Conservation (phyloP, 92 coral and sea anemone species). For the Zoanthus sociatus region DNA sequence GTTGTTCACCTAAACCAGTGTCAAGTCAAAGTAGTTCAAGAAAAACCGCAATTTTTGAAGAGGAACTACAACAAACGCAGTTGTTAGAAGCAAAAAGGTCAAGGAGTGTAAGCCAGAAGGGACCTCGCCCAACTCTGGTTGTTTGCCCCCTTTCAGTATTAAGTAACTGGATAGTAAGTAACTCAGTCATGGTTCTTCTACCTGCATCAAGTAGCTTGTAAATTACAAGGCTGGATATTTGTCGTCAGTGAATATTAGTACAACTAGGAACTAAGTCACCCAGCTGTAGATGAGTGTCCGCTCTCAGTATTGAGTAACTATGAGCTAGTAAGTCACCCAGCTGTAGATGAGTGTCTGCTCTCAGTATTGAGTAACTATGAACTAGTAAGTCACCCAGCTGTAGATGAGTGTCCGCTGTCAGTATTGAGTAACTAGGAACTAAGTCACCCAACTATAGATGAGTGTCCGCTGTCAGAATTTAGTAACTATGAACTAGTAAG, state of each 20-base stretch:
- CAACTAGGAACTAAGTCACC: constrained; percentile 10
- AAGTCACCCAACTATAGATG: constrained; percentile 57
- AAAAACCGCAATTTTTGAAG: neutral
- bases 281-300: constrained; percentile 70
- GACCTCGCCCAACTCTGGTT: constrained; percentile 73
- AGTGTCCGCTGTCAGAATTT: constrained; percentile 68
- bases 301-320: constrained; percentile 78
- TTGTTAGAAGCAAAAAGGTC: constrained; percentile 13
- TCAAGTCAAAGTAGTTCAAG: neutral
- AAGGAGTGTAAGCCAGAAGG: constrained; percentile 39
- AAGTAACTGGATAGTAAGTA: constrained; percentile 85
- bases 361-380: constrained; percentile 60
- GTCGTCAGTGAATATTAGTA: no score
- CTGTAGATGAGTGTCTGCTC: constrained; percentile 74
- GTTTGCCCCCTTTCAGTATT: constrained; percentile 84
- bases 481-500: neutral
- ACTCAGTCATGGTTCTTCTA: neutral
- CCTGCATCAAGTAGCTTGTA: neutral
- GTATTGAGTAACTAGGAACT: neutral
- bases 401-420: neutral
- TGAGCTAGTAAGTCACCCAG: constrained; percentile 67
- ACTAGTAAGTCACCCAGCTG: no score
- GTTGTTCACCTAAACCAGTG: neutral
- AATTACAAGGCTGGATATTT: neutral
- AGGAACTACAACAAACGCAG: constrained; percentile 6